A percentile compares a stretch with the other conserved stretches of the same genome.
These are phyloP conservation scores for Podarcis raffonei DNA, from an alignment of 2,113 vertebrate genomes.

Conservation along the genomic window DNA sequence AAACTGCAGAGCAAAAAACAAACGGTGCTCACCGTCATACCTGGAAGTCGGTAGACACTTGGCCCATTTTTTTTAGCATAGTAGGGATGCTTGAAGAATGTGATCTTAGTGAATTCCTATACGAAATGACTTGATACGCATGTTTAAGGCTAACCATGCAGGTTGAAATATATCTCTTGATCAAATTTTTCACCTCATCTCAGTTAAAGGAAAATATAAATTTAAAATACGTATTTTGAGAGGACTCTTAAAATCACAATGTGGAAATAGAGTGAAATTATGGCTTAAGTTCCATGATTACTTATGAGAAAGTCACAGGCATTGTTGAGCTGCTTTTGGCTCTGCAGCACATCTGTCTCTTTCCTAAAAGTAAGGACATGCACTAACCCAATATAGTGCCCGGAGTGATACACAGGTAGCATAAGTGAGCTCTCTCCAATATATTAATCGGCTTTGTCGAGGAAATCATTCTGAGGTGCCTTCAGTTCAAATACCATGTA, in stretches of 20 bases:
- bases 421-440: background rate
- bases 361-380: background rate
- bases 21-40: too few relatives aligned
- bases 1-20: too few relatives aligned
- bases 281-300: background rate
- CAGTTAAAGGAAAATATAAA: background rate
- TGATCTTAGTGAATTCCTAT: background rate
- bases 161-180: background rate
- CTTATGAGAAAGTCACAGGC: background rate
- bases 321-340: background rate
- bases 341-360: background rate
- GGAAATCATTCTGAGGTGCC: background rate
- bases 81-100: background rate
- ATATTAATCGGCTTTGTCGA: background rate
- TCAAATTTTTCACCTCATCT: background rate
- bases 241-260: background rate
- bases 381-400: background rate
- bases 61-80: too few relatives aligned
- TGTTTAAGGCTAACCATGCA: background rate
- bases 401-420: background rate
- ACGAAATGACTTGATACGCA: background rate
- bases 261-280: background rate
- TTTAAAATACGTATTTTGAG: background rate
- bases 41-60: too few relatives aligned
- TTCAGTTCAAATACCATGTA: background rate